Evolutionary conservation across 2,888 invertebrate genomes (phyloP).

Genomic region (Pterostichus niger): DNA sequence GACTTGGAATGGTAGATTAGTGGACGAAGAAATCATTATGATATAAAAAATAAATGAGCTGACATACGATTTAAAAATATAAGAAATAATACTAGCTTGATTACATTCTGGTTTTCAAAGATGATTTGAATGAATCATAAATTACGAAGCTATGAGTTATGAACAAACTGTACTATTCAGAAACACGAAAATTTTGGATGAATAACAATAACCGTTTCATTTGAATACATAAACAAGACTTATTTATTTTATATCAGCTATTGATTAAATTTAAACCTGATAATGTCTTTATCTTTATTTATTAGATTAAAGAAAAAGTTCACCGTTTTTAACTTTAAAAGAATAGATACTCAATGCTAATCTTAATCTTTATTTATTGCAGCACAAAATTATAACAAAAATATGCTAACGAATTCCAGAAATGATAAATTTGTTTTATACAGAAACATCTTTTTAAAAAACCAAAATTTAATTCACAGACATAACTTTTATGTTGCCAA

Average conservation of each 20-base stretch:
- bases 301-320: conserved; percentile 17
- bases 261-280: conserved; percentile 21
- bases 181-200: too few species aligned
- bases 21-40: neutral
- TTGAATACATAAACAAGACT: conserved; percentile 17
- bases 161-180: too few species aligned
- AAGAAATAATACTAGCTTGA: conserved; percentile 1
- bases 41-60: neutral
- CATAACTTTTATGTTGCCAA: neutral
- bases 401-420: conserved; percentile 38
- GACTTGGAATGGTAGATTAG: neutral
- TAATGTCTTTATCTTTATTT: conserved; percentile 35
- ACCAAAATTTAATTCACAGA: neutral
- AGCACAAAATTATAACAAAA: neutral
- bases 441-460: conserved; percentile 4
- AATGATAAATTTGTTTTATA: conserved; percentile 30
- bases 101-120: neutral
- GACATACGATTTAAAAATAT: neutral
- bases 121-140: neutral
- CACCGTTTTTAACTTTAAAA: neutral
- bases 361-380: conserved; percentile 42
- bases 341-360: conserved; percentile 2
- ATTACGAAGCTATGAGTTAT: neutral
- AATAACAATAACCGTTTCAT: conserved; percentile 1
- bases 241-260: conserved; percentile 14